Evolutionary conservation across 2,888 invertebrate species (phyloP).

Genomic region (Xanthia icteritia): DNA sequence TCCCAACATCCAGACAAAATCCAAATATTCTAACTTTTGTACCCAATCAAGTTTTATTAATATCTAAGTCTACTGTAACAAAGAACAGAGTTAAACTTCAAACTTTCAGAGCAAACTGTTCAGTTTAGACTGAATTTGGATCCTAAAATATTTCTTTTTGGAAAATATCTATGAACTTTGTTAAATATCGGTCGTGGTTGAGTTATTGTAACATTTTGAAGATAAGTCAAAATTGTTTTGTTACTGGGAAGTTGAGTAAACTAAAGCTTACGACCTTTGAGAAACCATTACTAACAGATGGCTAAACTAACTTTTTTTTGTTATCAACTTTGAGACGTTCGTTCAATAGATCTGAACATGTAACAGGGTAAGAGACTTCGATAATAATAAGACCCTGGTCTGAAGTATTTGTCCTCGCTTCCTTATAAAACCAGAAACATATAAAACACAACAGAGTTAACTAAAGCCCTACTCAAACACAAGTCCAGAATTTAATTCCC

Average conservation of each 20-base stretch:
- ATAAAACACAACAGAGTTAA: background rate
- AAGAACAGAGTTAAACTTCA: constrained; percentile 44
- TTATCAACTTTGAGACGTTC: background rate
- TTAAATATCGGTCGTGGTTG: background rate
- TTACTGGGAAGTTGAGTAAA: background rate
- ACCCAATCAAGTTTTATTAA: constrained; percentile 39
- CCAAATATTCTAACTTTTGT: constrained; percentile 27
- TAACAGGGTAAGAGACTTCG: background rate
- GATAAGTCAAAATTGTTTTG: background rate
- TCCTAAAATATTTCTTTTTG: constrained; percentile 21
- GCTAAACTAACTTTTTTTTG: background rate
- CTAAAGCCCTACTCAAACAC: background rate
- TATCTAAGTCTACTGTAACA: constrained; percentile 40
- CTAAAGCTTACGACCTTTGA: background rate
- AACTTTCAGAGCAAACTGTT: constrained; percentile 32
- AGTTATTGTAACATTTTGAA: constrained; percentile 16
- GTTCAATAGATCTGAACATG: background rate
- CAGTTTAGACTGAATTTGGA: constrained; percentile 31
- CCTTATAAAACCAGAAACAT: background rate
- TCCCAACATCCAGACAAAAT: constrained; percentile 15
- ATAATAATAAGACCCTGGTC: background rate
- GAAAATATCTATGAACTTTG: constrained; percentile 21
- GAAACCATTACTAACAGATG: background rate
- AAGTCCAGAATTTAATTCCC: constrained; percentile 27
- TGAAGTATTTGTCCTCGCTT: background rate